Base-by-base conservation (phyloP, 2,888 invertebrate species). In the Myopa tessellatipennis region DNA sequence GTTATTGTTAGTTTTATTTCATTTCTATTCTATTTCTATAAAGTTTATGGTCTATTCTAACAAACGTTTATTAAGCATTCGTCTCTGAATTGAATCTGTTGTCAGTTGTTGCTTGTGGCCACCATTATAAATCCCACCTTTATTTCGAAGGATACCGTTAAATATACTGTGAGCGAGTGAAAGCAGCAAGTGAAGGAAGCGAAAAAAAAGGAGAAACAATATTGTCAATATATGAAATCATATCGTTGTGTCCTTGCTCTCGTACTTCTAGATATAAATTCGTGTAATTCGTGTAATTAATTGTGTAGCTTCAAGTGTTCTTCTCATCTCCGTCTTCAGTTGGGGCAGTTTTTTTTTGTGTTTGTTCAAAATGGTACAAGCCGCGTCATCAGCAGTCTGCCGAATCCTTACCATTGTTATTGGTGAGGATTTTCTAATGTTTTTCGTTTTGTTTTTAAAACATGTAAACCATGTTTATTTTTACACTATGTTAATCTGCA, bases 1-100 rank as follows among this genome's bases (percentile, higher is more conserved):
- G 73, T 74, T 74, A 36, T 61, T 71, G 52, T 76, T 76, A 61
- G 74, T 79, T 78, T 73, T 70, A 18, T 58, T 75, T 45, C 34
- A 63, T 16, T 67, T 71, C 34, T 77, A 61, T 61, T 14, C 4
- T 36, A 65, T 5, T 65, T 34, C 36, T 65, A 34, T 65, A 65
- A 36, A 65, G 14, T 65, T 26, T 16, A 36, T 3, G 65, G 14
- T 65, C 5, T 4, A 36, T 65, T 65, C 34, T 2, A 65, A 16
- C 4, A 36, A 38, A 65, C 26, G 34, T 38, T 65, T 34, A 65
- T 65, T 65, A 14, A 16, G 55, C 14, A 16, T n/a, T 14, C 55
- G 55, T 2, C 55, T 55, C 16, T 16, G 55, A 55, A 8, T n/a
- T 16, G 16, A 55, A 63, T 34, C 36, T 63, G 63, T 63, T 36